Conservation (phyloP, 2,113 vertebrate species). For the Bettongia penicillata region DNA sequence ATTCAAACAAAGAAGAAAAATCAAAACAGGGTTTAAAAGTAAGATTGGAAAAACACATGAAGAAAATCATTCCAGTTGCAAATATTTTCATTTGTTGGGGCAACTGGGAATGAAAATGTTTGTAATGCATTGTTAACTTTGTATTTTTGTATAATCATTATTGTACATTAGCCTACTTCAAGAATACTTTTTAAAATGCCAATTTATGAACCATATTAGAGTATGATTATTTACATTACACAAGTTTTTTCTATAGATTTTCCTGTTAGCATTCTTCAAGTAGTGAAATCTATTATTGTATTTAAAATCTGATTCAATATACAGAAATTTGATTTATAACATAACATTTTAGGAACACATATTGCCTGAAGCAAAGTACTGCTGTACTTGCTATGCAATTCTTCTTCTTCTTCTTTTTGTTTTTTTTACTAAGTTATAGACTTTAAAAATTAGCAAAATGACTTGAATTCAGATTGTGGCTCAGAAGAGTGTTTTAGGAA, state of each 20-base stretch:
- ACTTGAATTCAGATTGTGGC: conserved; percentile 51
- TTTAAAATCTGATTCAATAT: conserved; percentile 41
- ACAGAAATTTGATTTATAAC: conserved; percentile 39
- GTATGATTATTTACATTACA: conserved; percentile 29
- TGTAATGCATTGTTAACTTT: not conserved
- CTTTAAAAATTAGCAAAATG: conserved; percentile 5
- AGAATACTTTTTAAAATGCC: conserved; percentile 1
- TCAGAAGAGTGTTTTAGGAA: conserved; percentile 17
- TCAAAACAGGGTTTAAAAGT: not conserved
- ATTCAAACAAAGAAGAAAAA: not conserved
- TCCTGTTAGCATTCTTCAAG: conserved; percentile 17
- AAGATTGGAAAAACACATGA: not conserved
- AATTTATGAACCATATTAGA: conserved; percentile 26
- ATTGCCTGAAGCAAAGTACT: not conserved
- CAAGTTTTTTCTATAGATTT: not conserved
- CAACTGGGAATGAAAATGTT: not conserved
- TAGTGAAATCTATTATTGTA: not conserved
- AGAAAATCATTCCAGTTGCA: not conserved
- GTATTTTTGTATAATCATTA: conserved; percentile 14
- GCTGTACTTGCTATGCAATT: conserved; percentile 22
- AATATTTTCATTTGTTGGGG: not conserved
- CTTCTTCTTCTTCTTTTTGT: conserved; percentile 8
- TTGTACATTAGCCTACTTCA: conserved; percentile 20
- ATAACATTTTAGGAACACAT: conserved; percentile 12
- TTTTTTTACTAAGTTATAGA: conserved; percentile 24